Evolutionary conservation across 2,113 vertebrate genomes (phyloP).

Genomic region (Ptychochromis oligacanthus): DNA sequence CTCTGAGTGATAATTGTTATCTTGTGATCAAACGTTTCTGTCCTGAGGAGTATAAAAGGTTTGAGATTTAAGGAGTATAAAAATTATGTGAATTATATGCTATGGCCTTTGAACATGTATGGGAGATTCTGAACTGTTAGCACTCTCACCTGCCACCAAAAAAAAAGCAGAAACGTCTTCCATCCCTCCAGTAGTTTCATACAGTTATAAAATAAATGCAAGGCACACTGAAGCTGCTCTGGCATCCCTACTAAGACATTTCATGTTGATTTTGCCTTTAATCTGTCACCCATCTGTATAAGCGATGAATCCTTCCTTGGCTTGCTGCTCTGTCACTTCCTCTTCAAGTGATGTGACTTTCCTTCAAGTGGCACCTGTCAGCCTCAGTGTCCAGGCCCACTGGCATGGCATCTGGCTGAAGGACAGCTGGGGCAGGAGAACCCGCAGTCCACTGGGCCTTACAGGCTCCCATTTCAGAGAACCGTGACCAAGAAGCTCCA

Average conservation of each 20-base stretch:
- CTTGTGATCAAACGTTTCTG: not conserved
- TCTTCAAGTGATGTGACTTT: conserved; percentile 3
- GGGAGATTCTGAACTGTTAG: not conserved
- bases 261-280: not conserved
- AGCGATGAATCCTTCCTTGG: not conserved
- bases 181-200: not conserved
- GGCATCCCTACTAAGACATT: not conserved
- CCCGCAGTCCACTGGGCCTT: conserved; percentile 78
- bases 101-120: not conserved
- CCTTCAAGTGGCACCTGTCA: conserved; percentile 75
- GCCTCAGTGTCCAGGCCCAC: conserved; percentile 90
- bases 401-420: conserved; percentile 83
- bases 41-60: not conserved
- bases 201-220: not conserved
- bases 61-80: not conserved
- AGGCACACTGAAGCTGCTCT: not conserved
- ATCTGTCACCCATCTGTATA: not conserved
- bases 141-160: not conserved
- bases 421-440: conserved; percentile 82
- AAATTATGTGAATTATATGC: not conserved
- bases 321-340: not conserved
- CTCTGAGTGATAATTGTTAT: not conserved
- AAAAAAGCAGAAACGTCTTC: not conserved
- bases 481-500: conserved; percentile 84
- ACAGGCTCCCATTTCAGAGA: conserved; percentile 82